Conservation (phyloP, 2,888 invertebrate species). For the Imbricaverruca yamaguchii region DNA sequence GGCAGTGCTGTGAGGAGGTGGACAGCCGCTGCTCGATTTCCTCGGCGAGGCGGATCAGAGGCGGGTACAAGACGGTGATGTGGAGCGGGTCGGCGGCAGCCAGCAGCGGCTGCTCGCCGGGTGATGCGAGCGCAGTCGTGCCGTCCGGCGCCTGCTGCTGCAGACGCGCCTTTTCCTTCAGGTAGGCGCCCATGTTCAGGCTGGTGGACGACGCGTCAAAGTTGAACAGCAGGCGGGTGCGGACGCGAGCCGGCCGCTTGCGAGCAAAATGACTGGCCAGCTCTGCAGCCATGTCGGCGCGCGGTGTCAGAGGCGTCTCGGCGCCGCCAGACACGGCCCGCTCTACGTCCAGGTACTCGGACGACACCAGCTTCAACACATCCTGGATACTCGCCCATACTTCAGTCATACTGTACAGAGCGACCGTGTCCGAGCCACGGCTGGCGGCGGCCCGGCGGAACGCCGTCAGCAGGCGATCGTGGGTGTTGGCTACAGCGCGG, state of each 20-base stretch:
- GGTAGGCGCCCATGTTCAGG: constrained; percentile 48
- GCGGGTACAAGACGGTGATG: constrained; percentile 69
- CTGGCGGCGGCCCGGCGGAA: constrained; percentile 54
- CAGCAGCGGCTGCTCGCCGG: constrained; percentile 13
- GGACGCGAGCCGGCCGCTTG: constrained; percentile 38
- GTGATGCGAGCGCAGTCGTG: constrained; percentile 7
- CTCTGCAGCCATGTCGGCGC: constrained; percentile 40
- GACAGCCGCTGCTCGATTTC: constrained; percentile 67
- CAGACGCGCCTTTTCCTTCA: constrained; percentile 44
- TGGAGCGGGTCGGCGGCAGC: constrained; percentile 49
- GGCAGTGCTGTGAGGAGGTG: constrained; percentile 51
- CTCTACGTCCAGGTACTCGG: constrained; percentile 79
- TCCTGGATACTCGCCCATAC: constrained; percentile 86
- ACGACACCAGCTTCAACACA: constrained; percentile 71
- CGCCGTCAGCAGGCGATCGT: constrained; percentile 58
- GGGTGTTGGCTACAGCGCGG: constrained; percentile 68
- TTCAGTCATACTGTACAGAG: constrained; percentile 62
- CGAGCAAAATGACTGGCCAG: constrained; percentile 45
- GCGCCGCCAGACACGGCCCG: constrained; percentile 51
- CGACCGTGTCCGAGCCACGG: constrained; percentile 47
- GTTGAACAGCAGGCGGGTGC: constrained; percentile 49
- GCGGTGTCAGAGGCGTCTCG: constrained; percentile 32
- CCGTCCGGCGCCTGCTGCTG: constrained; percentile 24
- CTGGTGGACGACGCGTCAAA: constrained; percentile 60
- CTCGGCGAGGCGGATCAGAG: constrained; percentile 71